phyloP scores from a whole-genome alignment of 2,888 invertebrate species.

The Limnephilus auricula region DNA sequence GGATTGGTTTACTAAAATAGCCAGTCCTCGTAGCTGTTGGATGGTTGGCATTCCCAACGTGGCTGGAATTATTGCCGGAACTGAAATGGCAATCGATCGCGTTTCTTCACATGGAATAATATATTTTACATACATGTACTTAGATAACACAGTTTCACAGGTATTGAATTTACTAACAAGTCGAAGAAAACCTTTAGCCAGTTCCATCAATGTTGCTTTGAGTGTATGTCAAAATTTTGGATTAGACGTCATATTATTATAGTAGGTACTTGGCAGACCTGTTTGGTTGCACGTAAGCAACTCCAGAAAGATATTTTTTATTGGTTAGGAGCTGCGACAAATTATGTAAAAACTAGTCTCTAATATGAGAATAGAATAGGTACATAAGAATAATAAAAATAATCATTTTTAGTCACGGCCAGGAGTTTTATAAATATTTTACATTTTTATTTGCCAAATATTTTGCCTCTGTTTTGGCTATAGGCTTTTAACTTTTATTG shows the following conservation, averaged over 20 bases:
- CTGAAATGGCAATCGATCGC: constrained; percentile 50
- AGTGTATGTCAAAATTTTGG: not conserved
- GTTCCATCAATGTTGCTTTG: not conserved
- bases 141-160: not conserved
- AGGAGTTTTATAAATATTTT: not conserved
- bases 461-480: not conserved
- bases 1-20: constrained; percentile 16
- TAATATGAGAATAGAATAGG: not conserved
- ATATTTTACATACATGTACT: not conserved
- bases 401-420: not conserved
- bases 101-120: constrained; percentile 10
- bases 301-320: not conserved
- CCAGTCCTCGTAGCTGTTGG: constrained; percentile 23
- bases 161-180: not conserved
- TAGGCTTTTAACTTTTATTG: not conserved
- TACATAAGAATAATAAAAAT: not conserved
- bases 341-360: not conserved
- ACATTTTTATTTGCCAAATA: not conserved
- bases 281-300: not conserved
- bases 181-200: not conserved
- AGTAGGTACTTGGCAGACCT: not conserved
- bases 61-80: constrained; percentile 54
- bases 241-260: not conserved
- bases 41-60: constrained; percentile 56
- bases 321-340: not conserved